A percentile compares a stretch with the other conserved stretches of the same genome.
Evolutionary conservation across 2,797 vertebrate genomes (phyloP).

Genomic region (Huso huso): DNA sequence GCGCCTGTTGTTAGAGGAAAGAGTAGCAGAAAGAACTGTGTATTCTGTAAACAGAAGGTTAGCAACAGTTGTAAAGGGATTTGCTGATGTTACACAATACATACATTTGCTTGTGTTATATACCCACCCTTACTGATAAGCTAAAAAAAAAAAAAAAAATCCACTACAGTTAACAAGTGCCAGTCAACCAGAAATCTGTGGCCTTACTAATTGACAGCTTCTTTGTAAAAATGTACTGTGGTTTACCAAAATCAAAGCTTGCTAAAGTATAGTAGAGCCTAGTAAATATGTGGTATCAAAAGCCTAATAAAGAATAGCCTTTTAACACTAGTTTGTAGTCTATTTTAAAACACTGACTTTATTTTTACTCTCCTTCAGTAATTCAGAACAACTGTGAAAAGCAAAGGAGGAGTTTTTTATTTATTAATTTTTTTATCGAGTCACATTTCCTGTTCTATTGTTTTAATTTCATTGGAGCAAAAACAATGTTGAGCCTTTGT

Average conservation of each 20-base stretch:
- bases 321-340: too few species aligned
- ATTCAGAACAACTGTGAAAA: too few species aligned
- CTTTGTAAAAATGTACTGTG: not conserved
- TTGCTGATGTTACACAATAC: constrained; percentile 2
- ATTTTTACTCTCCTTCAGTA: too few species aligned
- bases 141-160: too few species aligned
- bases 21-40: constrained; percentile 3
- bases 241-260: not conserved
- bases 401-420: constrained; percentile 36
- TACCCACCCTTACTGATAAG: not conserved
- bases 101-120: not conserved
- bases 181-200: not conserved
- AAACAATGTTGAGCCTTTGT: constrained; percentile 38
- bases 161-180: not conserved
- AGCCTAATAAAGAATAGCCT: too few species aligned
- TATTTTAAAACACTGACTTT: too few species aligned
- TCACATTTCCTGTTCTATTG: too few species aligned
- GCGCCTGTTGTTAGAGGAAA: constrained; percentile 1
- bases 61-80: constrained; percentile 1
- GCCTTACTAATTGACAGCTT: not conserved
- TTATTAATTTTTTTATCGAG: too few species aligned
- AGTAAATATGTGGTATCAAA: too few species aligned
- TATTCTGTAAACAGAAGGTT: constrained; percentile 2
- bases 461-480: constrained; percentile 30
- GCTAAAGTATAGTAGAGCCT: too few species aligned